Evolutionary conservation across 1,140 invertebrate species (phyloP).

Genomic region (Tetramorium parvispinum): DNA sequence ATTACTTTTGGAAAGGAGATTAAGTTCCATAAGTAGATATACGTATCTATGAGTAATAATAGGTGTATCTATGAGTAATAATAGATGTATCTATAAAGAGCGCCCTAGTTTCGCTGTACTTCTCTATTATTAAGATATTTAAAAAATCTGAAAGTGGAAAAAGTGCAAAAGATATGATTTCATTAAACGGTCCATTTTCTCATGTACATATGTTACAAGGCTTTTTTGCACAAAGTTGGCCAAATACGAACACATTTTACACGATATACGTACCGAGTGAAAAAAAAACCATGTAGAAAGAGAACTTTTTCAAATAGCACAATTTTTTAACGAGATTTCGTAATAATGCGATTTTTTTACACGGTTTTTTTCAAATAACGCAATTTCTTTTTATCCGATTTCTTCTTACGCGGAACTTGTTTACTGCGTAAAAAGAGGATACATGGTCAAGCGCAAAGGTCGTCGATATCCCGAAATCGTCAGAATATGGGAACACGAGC

Average conservation of each 20-base stretch:
- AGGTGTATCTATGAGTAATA: not conserved
- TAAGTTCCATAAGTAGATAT: not conserved
- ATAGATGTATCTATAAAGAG: not conserved
- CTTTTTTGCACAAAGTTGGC: too few species aligned
- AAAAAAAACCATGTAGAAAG: too few species aligned
- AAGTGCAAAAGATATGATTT: not conserved
- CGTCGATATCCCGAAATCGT: slow-evolving; percentile 54
- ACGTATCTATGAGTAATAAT: too few species aligned
- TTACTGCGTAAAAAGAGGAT: not conserved
- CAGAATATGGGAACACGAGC: slow-evolving; percentile 51
- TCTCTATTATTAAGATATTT: slow-evolving; percentile 14
- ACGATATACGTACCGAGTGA: too few species aligned
- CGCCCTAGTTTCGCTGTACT: not conserved
- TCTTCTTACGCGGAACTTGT: too few species aligned
- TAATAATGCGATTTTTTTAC: too few species aligned
- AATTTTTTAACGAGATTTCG: too few species aligned
- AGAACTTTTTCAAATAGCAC: too few species aligned
- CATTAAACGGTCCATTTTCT: not conserved
- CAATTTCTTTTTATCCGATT: too few species aligned
- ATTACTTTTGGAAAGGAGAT: not conserved
- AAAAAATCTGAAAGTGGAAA: not conserved
- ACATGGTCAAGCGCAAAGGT: slow-evolving; percentile 30
- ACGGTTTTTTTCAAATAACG: too few species aligned
- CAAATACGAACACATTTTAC: too few species aligned
- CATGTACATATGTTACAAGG: too few species aligned